These are phyloP conservation scores for Patella pellucida DNA, from an alignment of 2,888 invertebrate genomes.

Conservation along the genomic window DNA sequence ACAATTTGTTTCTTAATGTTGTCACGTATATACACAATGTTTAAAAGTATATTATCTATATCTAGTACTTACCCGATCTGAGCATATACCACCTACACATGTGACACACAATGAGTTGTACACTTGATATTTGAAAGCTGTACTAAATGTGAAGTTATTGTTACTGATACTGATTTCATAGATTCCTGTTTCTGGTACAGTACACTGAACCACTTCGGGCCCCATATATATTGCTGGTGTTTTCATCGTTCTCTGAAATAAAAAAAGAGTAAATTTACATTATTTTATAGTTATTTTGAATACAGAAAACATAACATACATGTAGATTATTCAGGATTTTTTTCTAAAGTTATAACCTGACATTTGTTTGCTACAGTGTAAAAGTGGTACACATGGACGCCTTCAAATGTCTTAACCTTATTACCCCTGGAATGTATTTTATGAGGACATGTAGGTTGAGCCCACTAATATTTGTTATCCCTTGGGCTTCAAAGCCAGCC, in stretches of 20 bases:
- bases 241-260: constrained; percentile 20
- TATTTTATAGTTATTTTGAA: background rate
- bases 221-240: constrained; percentile 25
- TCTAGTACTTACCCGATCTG: constrained; percentile 26
- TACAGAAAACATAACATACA: no score
- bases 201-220: constrained; percentile 36
- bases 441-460: no score
- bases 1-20: no score
- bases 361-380: no score
- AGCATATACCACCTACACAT: constrained; percentile 29
- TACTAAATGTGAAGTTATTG: constrained; percentile 28
- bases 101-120: constrained; percentile 43
- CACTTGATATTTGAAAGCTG: constrained; percentile 23
- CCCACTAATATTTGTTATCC: no score
- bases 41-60: no score
- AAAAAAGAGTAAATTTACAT: background rate
- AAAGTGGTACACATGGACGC: no score
- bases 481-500: no score
- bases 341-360: no score
- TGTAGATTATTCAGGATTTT: background rate
- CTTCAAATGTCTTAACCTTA: no score
- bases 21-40: no score
- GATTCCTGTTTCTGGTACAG: constrained; percentile 25
- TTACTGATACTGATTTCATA: constrained; percentile 33
- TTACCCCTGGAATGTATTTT: no score